These are phyloP conservation scores for Passer montanus DNA, from an alignment of 2,113 vertebrate species.

Conservation along the genomic window DNA sequence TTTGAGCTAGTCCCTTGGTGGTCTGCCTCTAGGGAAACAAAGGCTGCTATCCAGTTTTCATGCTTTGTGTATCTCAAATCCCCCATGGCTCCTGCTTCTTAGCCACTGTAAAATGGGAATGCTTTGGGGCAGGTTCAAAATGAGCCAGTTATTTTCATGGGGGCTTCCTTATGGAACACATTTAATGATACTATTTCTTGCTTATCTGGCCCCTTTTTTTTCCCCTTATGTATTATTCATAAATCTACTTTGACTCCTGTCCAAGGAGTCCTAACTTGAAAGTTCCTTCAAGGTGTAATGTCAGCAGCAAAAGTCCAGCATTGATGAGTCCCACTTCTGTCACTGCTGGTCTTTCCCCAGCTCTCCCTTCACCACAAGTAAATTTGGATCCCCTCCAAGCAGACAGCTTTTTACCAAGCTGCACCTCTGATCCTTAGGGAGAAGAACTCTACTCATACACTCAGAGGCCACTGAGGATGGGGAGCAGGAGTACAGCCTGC, in stretches of 20 bases:
- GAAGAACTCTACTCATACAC: neutral
- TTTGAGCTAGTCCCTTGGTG: constrained; percentile 53
- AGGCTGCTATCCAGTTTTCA: constrained; percentile 1
- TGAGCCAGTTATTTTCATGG: neutral
- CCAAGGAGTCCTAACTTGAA: neutral
- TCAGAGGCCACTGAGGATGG: neutral
- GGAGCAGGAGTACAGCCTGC: neutral
- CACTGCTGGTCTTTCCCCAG: neutral
- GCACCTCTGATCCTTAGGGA: neutral
- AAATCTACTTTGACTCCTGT: neutral
- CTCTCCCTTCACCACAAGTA: neutral
- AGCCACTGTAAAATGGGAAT: neutral
- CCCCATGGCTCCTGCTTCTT: neutral
- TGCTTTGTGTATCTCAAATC: neutral
- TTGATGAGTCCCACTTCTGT: neutral
- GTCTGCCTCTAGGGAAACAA: constrained; percentile 30
- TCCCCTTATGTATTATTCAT: neutral
- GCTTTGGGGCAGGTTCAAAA: neutral
- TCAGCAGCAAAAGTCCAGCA: neutral
- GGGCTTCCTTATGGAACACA: neutral
- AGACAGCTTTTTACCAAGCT: neutral
- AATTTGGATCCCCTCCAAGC: neutral
- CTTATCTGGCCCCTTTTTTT: neutral
- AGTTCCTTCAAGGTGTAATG: neutral
- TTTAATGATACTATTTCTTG: neutral